Evolutionary conservation across 2,113 vertebrate genomes (phyloP).

Genomic region (Butorides virescens): DNA sequence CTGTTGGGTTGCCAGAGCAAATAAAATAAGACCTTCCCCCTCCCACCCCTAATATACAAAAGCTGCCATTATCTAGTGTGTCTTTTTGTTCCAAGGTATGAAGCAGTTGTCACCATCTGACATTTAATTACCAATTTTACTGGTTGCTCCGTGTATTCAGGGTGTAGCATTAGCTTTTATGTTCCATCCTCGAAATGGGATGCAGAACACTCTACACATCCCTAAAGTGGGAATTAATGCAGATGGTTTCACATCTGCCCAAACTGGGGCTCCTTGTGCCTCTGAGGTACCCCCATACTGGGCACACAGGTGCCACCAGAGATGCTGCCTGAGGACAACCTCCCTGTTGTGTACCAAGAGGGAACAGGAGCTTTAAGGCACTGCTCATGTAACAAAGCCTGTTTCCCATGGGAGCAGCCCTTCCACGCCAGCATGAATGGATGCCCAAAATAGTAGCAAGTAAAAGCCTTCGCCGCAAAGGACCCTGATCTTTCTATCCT

Average conservation of each 20-base stretch:
- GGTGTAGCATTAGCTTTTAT: not conserved
- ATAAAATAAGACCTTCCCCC: not conserved
- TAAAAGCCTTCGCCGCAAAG: not conserved
- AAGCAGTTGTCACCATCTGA: not conserved
- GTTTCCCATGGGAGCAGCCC: not conserved
- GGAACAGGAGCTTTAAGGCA: not conserved
- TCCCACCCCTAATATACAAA: not conserved
- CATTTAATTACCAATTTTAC: not conserved
- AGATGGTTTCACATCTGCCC: not conserved
- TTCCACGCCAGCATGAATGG: not conserved
- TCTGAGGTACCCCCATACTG: not conserved
- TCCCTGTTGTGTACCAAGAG: not conserved
- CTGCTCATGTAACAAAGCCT: accelerated
- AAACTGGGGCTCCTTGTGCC: not conserved
- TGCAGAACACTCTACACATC: not conserved
- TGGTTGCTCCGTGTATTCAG: not conserved
- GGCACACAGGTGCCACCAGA: not conserved
- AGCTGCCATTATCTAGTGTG: not conserved
- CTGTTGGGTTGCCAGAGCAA: not conserved
- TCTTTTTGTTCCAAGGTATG: not conserved
- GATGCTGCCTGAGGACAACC: not conserved
- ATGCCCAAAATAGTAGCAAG: not conserved
- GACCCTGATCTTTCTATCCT: not conserved
- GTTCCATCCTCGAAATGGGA: not conserved
- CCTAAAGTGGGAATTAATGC: not conserved